phyloP scores from a whole-genome alignment of 2,888 invertebrate genomes.

The Candidula unifasciata region DNA sequence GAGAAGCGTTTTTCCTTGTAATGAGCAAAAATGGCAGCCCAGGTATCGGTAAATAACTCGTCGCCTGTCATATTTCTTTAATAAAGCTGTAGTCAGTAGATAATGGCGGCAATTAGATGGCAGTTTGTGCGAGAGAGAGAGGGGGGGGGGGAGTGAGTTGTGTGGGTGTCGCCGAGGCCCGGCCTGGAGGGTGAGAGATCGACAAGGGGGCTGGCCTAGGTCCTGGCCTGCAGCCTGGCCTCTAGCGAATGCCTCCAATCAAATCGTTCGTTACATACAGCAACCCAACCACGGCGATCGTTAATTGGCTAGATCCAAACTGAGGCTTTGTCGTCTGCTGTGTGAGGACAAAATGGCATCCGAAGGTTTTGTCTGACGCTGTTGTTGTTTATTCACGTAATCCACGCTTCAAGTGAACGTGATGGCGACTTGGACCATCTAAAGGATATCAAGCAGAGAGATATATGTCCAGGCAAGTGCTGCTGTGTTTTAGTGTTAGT shows the following conservation, averaged over 20 bases:
- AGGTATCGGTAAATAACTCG: not conserved
- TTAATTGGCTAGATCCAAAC: not conserved
- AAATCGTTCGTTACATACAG: constrained; percentile 23
- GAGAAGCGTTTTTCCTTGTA: not conserved
- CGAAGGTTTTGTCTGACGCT: too few species aligned
- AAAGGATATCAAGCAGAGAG: too few species aligned
- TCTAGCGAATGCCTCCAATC: not conserved
- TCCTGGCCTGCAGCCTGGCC: not conserved
- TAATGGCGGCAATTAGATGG: not conserved
- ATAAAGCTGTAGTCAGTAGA: not conserved
- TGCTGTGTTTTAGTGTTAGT: too few species aligned
- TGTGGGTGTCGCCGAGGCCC: not conserved
- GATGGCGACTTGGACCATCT: too few species aligned
- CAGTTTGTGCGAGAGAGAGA: not conserved
- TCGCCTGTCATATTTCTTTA: not conserved
- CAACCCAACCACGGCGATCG: constrained; percentile 16
- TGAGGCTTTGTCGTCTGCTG: not conserved
- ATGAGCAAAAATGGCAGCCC: not conserved
- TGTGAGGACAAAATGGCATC: not conserved
- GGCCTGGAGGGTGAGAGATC: not conserved
- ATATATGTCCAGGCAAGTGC: too few species aligned
- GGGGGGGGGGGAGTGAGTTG: too few species aligned
- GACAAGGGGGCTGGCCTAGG: not conserved
- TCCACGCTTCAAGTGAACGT: too few species aligned
- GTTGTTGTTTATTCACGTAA: too few species aligned